A percentile compares a stretch with the other conserved stretches of the same genome.
These are phyloP conservation scores for Himalopsyche japonica DNA, from an alignment of 2,888 invertebrate species.

Conservation along the genomic window DNA sequence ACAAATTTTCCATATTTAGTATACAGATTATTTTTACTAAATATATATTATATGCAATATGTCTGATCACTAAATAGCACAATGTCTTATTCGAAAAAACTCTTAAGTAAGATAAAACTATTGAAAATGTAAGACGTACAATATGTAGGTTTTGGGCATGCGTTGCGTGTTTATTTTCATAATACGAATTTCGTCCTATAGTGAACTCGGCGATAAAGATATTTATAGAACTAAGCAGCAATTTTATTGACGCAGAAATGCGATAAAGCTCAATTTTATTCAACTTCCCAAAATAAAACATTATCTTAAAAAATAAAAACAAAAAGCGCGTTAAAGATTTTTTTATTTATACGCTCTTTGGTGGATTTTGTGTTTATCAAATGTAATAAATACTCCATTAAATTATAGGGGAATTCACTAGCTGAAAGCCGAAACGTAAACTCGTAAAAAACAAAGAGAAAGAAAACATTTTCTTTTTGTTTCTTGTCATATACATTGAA, in stretches of 20 bases:
- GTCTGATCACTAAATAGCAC: too few species aligned
- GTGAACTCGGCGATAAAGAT: not conserved
- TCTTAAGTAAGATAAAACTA: not conserved
- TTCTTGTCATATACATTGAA: too few species aligned
- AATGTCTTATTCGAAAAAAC: not conserved
- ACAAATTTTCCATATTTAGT: too few species aligned
- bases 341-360: not conserved
- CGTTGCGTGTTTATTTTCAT: not conserved
- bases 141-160: not conserved
- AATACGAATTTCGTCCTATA: not conserved
- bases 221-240: not conserved
- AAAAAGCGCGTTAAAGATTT: not conserved
- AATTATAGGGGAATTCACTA: not conserved
- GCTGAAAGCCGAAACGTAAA: too few species aligned
- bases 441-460: too few species aligned
- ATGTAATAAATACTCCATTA: not conserved
- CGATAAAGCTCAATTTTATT: not conserved
- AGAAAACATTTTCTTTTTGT: too few species aligned
- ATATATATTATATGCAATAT: too few species aligned
- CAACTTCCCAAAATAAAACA: not conserved
- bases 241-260: not conserved
- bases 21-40: too few species aligned
- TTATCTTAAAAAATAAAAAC: not conserved
- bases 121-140: not conserved
- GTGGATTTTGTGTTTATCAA: not conserved